A percentile compares a stretch with the other conserved stretches of the same genome.
Conservation (phyloP, 2,113 vertebrate genomes). For the Paedocypris sp. region DNA sequence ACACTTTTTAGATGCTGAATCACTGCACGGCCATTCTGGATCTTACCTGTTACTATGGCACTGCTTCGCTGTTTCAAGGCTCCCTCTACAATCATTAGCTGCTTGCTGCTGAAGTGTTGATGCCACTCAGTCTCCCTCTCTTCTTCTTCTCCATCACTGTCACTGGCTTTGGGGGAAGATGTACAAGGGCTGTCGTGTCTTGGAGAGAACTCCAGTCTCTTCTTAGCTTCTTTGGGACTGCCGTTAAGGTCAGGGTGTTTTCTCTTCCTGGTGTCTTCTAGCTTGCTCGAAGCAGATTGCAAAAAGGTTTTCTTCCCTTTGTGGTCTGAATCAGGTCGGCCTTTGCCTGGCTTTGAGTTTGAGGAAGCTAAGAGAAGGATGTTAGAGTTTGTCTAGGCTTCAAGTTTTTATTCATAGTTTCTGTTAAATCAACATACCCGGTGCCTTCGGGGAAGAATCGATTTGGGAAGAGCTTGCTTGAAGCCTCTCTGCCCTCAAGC, state of each 20-base stretch:
- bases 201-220: constrained; percentile 48
- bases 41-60: constrained; percentile 38
- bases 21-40: constrained; percentile 59
- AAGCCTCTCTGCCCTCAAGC: constrained; percentile 52
- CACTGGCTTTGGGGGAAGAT: constrained; percentile 57
- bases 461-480: constrained; percentile 45
- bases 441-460: constrained; percentile 49
- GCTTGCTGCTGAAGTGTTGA: constrained; percentile 45
- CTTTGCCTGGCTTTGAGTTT: constrained; percentile 46
- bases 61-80: constrained; percentile 34
- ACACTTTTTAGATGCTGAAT: constrained; percentile 57
- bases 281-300: constrained; percentile 29
- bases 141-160: constrained; percentile 51
- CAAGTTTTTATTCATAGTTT: too few species aligned
- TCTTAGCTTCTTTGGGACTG: constrained; percentile 49
- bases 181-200: constrained; percentile 51
- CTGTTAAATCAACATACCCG: constrained; percentile 56
- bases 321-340: constrained; percentile 45
- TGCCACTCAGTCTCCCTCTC: constrained; percentile 45
- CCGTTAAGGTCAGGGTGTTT: constrained; percentile 51
- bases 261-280: constrained; percentile 59
- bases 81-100: constrained; percentile 62
- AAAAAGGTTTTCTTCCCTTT: constrained; percentile 55
- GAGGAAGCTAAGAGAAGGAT: constrained; percentile 20
- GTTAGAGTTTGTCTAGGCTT: too few species aligned